A percentile compares a stretch with the other conserved stretches of the same genome.
Evolutionary conservation across 2,113 vertebrate genomes (phyloP).

Genomic region (Oncorhynchus tshawytscha): DNA sequence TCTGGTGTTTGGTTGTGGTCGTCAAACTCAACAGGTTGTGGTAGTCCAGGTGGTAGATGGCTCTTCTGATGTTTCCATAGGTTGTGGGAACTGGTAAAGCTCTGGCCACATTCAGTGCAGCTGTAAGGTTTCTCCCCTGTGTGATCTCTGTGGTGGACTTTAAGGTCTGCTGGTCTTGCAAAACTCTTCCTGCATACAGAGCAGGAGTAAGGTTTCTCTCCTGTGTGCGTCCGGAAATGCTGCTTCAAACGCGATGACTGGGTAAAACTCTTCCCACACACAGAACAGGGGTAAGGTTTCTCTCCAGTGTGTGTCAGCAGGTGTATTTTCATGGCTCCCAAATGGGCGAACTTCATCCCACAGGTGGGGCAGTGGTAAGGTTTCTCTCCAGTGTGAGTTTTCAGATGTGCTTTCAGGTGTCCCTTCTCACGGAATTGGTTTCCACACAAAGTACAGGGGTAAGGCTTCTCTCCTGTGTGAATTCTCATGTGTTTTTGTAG

Average conservation of each 20-base stretch:
- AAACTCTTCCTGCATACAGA: slow-evolving; percentile 6
- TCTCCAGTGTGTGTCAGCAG: slow-evolving; percentile 23
- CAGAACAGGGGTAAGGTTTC: slow-evolving; percentile 48
- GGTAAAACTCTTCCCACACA: slow-evolving; percentile 62
- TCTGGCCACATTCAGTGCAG: slow-evolving; percentile 59
- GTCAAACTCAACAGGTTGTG: neutral
- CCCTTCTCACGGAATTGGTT: slow-evolving; percentile 19
- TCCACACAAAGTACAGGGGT: slow-evolving; percentile 20
- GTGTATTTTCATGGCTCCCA: slow-evolving; percentile 17
- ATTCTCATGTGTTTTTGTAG: slow-evolving; percentile 13
- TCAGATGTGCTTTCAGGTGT: slow-evolving; percentile 11
- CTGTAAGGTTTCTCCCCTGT: slow-evolving; percentile 54
- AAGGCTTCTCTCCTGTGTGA: slow-evolving; percentile 19
- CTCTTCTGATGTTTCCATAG: neutral
- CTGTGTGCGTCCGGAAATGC: slow-evolving; percentile 56
- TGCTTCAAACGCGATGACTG: slow-evolving; percentile 46
- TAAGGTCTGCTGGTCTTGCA: slow-evolving; percentile 52
- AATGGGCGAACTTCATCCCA: slow-evolving; percentile 14
- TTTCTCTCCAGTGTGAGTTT: slow-evolving; percentile 15
- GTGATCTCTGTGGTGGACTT: slow-evolving; percentile 59
- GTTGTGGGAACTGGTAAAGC: slow-evolving; percentile 42
- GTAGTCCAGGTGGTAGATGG: neutral
- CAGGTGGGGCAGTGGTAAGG: slow-evolving; percentile 24
- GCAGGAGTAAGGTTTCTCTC: slow-evolving; percentile 29
- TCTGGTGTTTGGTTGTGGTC: neutral